Evolutionary conservation across 2,797 vertebrate genomes (phyloP).

Genomic region (Protosalanx chinensis): DNA sequence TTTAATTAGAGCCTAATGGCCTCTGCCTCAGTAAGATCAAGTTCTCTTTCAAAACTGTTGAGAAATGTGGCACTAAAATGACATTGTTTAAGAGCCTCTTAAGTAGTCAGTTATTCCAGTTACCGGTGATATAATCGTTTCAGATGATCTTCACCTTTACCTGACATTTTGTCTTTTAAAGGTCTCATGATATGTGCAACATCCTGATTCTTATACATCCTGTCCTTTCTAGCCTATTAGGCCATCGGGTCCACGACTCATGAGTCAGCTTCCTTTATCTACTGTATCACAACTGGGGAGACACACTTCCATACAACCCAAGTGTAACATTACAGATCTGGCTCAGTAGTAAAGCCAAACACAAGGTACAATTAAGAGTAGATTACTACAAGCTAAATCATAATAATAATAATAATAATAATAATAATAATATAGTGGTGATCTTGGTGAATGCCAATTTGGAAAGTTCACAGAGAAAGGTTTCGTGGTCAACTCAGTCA

Average conservation of each 20-base stretch:
- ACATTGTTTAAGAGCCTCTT: neutral
- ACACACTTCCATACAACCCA: neutral
- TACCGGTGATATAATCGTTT: neutral
- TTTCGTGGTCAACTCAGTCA: neutral
- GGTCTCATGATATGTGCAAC: neutral
- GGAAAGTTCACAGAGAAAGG: too few relatives aligned
- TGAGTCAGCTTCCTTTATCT: neutral
- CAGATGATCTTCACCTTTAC: neutral
- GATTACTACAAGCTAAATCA: neutral
- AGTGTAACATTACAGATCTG: neutral
- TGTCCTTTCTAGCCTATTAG: neutral
- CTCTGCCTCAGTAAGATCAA: neutral
- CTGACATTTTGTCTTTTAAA: neutral
- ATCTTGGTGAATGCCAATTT: too few relatives aligned
- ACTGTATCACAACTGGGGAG: neutral
- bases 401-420: too few relatives aligned
- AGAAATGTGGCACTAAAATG: neutral
- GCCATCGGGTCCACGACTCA: neutral
- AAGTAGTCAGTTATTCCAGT: neutral
- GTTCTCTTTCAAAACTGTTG: neutral
- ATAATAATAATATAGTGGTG: neutral
- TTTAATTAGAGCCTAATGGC: neutral
- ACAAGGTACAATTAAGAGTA: neutral
- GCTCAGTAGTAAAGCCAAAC: neutral
- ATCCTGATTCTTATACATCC: neutral